Conservation (phyloP, 1,140 invertebrate genomes). For the Ephestia elutella region DNA sequence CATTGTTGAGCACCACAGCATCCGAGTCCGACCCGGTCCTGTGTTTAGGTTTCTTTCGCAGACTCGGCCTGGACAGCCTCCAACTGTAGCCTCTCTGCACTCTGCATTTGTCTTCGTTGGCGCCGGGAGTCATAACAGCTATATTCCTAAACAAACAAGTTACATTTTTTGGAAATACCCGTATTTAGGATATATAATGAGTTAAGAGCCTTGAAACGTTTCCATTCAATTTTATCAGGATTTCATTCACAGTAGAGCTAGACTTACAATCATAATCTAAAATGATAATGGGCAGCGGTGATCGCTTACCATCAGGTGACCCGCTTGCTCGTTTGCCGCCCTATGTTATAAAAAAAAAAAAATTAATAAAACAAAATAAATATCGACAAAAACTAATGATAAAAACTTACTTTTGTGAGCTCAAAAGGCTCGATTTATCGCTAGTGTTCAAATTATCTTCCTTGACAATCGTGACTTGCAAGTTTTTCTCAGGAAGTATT, state of each 20-base stretch:
- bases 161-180: too few species aligned
- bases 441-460: slow-evolving; percentile 63
- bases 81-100: slow-evolving; percentile 81
- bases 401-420: slow-evolving; percentile 65
- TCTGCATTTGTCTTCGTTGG: slow-evolving; percentile 67
- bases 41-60: slow-evolving; percentile 76
- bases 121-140: slow-evolving; percentile 34
- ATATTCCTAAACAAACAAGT: slow-evolving; percentile 38
- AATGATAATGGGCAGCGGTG: too few species aligned
- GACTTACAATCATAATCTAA: too few species aligned
- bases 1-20: slow-evolving; percentile 79
- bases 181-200: too few species aligned
- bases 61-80: slow-evolving; percentile 80
- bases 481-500: slow-evolving; percentile 63
- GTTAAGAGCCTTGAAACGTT: too few species aligned
- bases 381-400: too few species aligned
- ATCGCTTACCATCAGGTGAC: too few species aligned
- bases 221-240: too few species aligned
- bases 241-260: too few species aligned
- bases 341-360: too few species aligned
- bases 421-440: slow-evolving; percentile 68
- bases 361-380: too few species aligned
- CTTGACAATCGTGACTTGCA: slow-evolving; percentile 62
- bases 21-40: slow-evolving; percentile 76
- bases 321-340: too few species aligned